These are phyloP conservation scores for Batillaria attramentaria DNA, from an alignment of 1,140 invertebrate genomes.

Conservation along the genomic window DNA sequence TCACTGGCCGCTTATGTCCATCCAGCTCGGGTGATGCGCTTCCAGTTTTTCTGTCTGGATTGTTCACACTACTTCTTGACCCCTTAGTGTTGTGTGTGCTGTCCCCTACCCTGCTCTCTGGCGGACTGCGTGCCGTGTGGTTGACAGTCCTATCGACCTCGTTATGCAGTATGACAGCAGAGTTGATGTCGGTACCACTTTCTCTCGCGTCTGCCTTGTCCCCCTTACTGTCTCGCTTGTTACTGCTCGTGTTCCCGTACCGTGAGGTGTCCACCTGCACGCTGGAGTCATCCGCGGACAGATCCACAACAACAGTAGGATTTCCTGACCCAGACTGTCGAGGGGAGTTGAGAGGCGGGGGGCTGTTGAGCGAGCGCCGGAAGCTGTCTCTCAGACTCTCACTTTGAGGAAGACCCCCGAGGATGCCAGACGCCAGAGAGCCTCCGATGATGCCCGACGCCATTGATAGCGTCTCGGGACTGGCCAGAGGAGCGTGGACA, in stretches of 20 bases:
- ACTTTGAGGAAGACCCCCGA: neutral
- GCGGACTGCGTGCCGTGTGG: no score
- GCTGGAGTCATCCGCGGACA: neutral
- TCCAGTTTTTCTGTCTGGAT: no score
- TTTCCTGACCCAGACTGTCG: conserved; percentile 24
- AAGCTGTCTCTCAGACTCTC: conserved; percentile 38
- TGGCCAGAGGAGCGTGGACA: conserved; percentile 82
- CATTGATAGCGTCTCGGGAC: conserved; percentile 88
- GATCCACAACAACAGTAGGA: neutral
- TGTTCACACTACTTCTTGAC: no score
- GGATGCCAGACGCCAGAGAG: neutral
- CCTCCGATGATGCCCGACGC: conserved; percentile 75
- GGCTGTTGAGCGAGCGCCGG: conserved; percentile 44
- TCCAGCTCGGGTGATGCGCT: no score
- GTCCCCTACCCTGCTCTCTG: no score
- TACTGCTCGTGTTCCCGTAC: neutral
- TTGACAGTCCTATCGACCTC: no score
- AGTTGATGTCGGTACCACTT: no score
- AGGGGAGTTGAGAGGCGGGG: conserved; percentile 24
- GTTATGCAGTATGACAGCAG: no score
- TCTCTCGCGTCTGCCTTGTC: neutral
- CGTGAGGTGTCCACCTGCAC: neutral
- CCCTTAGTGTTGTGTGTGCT: no score
- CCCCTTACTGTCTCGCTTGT: neutral
- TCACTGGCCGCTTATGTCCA: no score